Base-by-base conservation (phyloP, 2,797 vertebrate genomes). In the Pseudochromis fuscus region DNA sequence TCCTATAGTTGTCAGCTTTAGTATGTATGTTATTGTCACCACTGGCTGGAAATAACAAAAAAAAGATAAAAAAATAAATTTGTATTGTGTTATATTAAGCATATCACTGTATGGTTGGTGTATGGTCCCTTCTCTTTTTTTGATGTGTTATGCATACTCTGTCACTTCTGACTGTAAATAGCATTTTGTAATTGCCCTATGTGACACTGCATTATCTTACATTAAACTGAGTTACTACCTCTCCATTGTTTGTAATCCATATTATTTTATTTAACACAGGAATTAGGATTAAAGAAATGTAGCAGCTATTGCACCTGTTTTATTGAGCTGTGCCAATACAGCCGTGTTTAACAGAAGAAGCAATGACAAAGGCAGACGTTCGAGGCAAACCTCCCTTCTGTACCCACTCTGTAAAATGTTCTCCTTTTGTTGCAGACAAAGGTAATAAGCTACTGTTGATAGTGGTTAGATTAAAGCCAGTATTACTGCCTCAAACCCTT, bases 381-480 rank as follows among this genome's bases (percentile, higher is more conserved):
- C 44, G n/a, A 50, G 18, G 51, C 31, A 52, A 21, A 50, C 15
- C 3, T 75, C 9, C 3, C 25, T 35, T 68, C n/a, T 49, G 11
- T 53, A 44, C 8, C 30, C 9, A 50, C 25, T 60, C 40, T 67
- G 55, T 74, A 45, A 51, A 68, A 53, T 75, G 40, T 63, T 72
- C 77, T 53, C 27, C 15, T 45, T 74, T 73, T 79, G 50, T 62
- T 62, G n/a, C 37, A 66, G 53, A 79, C 64, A 84, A 77, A 80
- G 24, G 44, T 75, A 68, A 83, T 73, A 63, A 52, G 31, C 44
- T 73, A 52, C 24, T 80, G 44, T 65, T 86, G 50, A 81, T 75
- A 53, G 45, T 63, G 56, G 24, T 75, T 42, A 64, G 73, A 85
- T 86, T 86, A 78, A 82, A 82, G 42, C 27, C 23, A n/a, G 68